Percentiles rank a stretch among this genome's conserved stretches.
Evolutionary conservation across 2,797 vertebrate genomes (phyloP).

Genomic region (Lutra lutra): DNA sequence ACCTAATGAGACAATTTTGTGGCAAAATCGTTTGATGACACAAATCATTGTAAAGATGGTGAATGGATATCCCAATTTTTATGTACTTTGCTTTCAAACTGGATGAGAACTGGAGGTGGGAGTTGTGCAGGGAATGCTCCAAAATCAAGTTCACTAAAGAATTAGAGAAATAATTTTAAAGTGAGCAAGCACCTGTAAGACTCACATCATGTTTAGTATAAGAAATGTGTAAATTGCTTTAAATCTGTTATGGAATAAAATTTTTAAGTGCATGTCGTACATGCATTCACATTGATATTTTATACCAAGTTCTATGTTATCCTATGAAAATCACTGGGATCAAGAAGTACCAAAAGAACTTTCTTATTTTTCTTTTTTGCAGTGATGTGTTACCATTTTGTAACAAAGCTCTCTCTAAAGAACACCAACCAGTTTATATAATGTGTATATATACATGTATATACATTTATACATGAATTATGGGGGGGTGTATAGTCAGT

Average conservation of each 20-base stretch:
- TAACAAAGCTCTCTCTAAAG: conserved; percentile 27
- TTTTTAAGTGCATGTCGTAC: not conserved
- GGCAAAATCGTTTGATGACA: conserved; percentile 78
- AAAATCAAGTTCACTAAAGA: conserved; percentile 5
- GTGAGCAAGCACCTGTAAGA: not conserved
- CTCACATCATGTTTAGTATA: not conserved
- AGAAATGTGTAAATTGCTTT: not conserved
- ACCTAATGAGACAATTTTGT: conserved; percentile 76
- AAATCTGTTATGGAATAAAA: not conserved
- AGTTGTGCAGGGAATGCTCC: not conserved
- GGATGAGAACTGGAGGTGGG: not conserved
- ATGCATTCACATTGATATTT: not conserved
- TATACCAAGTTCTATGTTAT: not conserved
- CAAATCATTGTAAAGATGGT: conserved; percentile 73
- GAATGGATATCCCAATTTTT: conserved; percentile 79
- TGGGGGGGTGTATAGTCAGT: not conserved
- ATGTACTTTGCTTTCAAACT: conserved; percentile 75
- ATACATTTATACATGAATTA: not conserved
- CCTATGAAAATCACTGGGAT: not conserved
- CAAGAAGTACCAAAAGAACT: not conserved
- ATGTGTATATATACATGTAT: too few relatives aligned
- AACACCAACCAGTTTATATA: not conserved
- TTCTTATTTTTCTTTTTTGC: not conserved
- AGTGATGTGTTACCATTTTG: not conserved
- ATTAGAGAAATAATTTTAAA: conserved; percentile 31